Evolutionary conservation across 2,113 vertebrate genomes (phyloP).

Genomic region (Dipodomys spectabilis): DNA sequence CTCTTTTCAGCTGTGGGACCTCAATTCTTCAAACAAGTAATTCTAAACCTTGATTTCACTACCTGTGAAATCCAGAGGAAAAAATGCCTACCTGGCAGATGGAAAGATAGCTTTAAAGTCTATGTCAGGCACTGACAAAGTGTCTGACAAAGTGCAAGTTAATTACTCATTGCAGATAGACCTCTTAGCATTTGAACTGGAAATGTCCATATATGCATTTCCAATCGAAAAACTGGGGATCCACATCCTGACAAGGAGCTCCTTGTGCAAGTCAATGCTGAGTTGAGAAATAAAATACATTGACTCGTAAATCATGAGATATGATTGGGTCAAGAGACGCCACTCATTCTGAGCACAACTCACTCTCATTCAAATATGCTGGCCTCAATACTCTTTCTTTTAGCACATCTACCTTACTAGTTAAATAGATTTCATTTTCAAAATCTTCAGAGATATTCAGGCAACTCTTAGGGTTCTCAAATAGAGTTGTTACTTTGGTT

Average conservation of each 20-base stretch:
- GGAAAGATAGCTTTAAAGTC: neutral
- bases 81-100: neutral
- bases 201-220: neutral
- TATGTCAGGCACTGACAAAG: neutral
- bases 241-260: neutral
- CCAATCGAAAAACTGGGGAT: neutral
- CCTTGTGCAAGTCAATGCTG: neutral
- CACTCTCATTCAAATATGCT: neutral
- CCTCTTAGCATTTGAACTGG: neutral
- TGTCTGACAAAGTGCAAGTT: neutral
- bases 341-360: neutral
- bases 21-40: neutral
- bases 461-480: neutral
- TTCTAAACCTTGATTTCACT: neutral
- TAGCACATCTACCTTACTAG: neutral
- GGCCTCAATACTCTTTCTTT: neutral
- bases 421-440: conserved; percentile 8
- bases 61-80: neutral
- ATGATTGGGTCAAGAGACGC: neutral
- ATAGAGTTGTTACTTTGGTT: neutral
- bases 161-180: neutral
- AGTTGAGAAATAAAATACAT: conserved; percentile 19
- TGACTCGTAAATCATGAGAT: neutral
- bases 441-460: conserved; percentile 1
- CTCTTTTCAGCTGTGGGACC: neutral